These are phyloP conservation scores for Onychostruthus taczanowskii DNA, from an alignment of 2,113 vertebrate genomes.

Conservation along the genomic window DNA sequence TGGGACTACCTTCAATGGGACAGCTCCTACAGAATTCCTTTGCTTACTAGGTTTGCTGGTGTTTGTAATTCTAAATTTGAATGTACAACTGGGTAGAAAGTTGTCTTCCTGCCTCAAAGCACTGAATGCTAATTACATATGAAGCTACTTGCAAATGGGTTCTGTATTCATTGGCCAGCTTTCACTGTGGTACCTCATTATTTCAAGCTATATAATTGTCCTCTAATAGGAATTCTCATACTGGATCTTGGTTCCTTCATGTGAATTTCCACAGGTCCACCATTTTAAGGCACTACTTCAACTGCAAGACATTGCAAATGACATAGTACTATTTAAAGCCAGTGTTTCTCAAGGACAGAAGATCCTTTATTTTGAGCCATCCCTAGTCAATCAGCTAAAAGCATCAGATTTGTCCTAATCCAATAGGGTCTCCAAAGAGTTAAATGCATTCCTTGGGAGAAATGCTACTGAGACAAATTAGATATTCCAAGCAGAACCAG, in stretches of 20 bases:
- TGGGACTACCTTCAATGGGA: not conserved
- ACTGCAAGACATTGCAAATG: not conserved
- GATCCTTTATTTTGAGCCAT: not conserved
- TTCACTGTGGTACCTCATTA: conserved; percentile 20
- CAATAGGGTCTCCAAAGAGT: not conserved
- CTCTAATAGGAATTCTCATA: not conserved
- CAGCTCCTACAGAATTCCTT: not conserved
- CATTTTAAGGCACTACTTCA: not conserved
- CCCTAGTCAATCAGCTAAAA: not conserved
- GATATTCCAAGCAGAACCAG: conserved; percentile 34
- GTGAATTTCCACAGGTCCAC: not conserved
- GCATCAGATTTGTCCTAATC: not conserved
- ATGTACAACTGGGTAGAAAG: not conserved
- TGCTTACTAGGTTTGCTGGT: not conserved
- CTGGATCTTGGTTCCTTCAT: not conserved
- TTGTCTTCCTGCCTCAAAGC: conserved; percentile 8
- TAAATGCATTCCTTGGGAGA: conserved; percentile 21
- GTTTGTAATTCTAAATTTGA: not conserved
- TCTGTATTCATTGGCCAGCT: not conserved
- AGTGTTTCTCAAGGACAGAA: conserved; percentile 4
- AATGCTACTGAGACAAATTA: conserved; percentile 35
- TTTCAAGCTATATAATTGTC: conserved; percentile 12
- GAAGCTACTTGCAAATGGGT: not conserved
- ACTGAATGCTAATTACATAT: not conserved
- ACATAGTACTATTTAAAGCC: not conserved